A percentile compares a stretch with the other conserved stretches of the same genome.
These are phyloP conservation scores for Phaonia tiefii DNA, from an alignment of 2,888 invertebrate genomes.

Conservation along the genomic window DNA sequence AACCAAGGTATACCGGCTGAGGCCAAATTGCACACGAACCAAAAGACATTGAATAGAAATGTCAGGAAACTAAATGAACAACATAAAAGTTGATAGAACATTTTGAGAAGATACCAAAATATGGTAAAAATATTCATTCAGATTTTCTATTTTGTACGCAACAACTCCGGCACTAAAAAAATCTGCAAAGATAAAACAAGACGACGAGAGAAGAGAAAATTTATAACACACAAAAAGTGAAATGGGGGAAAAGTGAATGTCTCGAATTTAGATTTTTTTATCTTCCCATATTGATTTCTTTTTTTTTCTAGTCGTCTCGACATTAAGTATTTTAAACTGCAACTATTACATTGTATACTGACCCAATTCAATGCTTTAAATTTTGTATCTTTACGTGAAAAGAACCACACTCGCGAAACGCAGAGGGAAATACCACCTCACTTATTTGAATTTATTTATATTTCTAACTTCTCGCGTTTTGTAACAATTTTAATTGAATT, in stretches of 20 bases:
- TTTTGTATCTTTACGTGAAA: constrained; percentile 50
- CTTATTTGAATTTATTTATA: constrained; percentile 3
- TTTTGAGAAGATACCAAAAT: constrained; percentile 77
- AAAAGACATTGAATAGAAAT: constrained; percentile 78
- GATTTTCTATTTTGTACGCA: constrained; percentile 45
- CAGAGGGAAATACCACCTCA: constrained; percentile 20
- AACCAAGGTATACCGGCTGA: constrained; percentile 79
- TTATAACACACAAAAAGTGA: constrained; percentile 7
- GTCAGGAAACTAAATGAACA: constrained; percentile 76
- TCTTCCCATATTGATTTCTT: not conserved
- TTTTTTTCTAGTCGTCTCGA: not conserved
- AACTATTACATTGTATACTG: constrained; percentile 54
- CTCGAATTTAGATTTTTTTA: constrained; percentile 37
- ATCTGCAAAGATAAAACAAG: constrained; percentile 22
- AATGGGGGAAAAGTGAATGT: constrained; percentile 41
- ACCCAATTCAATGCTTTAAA: constrained; percentile 60
- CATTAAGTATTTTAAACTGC: constrained; percentile 45
- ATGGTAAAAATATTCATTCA: constrained; percentile 77
- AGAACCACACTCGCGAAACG: not conserved
- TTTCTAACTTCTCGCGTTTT: constrained; percentile 1
- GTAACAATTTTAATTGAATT: constrained; percentile 14
- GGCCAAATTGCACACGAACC: constrained; percentile 79
- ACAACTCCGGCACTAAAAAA: constrained; percentile 48
- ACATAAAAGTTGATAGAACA: constrained; percentile 79
- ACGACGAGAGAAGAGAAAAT: constrained; percentile 16